These are phyloP conservation scores for Anthoptus insignis DNA, from an alignment of 2,888 invertebrate genomes.

Conservation along the genomic window DNA sequence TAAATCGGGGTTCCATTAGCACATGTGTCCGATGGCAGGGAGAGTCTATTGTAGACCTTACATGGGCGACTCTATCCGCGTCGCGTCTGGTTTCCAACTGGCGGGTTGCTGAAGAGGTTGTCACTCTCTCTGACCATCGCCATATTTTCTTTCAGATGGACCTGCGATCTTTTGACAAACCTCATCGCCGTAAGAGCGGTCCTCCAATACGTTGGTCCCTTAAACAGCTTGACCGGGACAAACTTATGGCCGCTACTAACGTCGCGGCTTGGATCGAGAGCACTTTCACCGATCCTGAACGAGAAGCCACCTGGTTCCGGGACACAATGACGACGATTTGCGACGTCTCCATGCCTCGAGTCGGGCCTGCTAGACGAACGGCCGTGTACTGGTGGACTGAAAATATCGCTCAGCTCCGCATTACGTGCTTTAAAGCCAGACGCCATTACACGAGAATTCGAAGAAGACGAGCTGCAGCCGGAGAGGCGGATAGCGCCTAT, in stretches of 20 bases:
- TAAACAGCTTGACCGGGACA: not conserved
- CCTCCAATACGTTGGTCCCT: not conserved
- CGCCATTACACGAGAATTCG: conserved; percentile 26
- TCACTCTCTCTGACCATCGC: conserved; percentile 40
- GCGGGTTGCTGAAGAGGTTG: conserved; percentile 38
- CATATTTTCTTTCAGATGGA: conserved; percentile 33
- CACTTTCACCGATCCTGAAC: conserved; percentile 12
- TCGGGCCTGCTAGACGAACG: not conserved
- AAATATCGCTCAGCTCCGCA: conserved; percentile 25
- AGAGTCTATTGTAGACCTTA: conserved; percentile 43
- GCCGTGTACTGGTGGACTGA: conserved; percentile 39
- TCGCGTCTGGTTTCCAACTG: conserved; percentile 21
- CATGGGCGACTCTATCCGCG: conserved; percentile 7
- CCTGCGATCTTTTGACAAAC: not conserved
- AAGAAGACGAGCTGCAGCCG: conserved; percentile 8
- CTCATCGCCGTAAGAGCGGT: not conserved
- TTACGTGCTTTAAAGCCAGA: conserved; percentile 19
- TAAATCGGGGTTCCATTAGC: conserved; percentile 33
- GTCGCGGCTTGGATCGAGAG: not conserved
- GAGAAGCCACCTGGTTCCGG: conserved; percentile 24
- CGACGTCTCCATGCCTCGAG: conserved; percentile 26
- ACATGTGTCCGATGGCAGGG: conserved; percentile 48
- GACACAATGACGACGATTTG: conserved; percentile 36
- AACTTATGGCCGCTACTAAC: not conserved
- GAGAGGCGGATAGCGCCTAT: not conserved